Evolutionary conservation across 2,113 vertebrate species (phyloP).

Genomic region (Oplegnathus fasciatus): DNA sequence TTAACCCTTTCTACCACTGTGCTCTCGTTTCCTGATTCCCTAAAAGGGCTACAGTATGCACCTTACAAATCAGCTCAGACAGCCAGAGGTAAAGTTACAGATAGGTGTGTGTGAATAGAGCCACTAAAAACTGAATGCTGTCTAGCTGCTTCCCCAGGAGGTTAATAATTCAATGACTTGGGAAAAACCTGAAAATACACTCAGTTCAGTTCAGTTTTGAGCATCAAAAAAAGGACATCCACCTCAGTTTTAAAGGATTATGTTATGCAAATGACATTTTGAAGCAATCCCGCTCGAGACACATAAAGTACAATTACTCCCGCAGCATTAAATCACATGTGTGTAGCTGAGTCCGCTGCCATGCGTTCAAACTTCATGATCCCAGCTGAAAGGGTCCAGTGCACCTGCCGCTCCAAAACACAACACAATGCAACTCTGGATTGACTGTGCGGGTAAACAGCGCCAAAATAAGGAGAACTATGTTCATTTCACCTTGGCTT

Average conservation of each 20-base stretch:
- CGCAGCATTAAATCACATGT: too few species aligned
- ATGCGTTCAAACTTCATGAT: constrained; percentile 65
- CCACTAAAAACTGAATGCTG: constrained; percentile 15
- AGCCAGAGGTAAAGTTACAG: background rate
- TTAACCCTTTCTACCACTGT: background rate
- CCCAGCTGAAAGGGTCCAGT: constrained; percentile 1
- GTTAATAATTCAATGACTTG: constrained; percentile 49
- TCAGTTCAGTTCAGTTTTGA: constrained; percentile 16
- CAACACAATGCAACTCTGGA: background rate
- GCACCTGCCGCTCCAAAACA: constrained; percentile 59
- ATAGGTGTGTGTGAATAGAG: background rate
- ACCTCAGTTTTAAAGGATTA: background rate
- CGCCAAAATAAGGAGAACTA: too few species aligned
- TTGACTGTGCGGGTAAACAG: background rate
- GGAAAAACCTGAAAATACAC: constrained; percentile 33
- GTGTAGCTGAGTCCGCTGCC: background rate
- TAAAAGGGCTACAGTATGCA: background rate
- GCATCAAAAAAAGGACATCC: constrained; percentile 1
- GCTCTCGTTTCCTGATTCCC: background rate
- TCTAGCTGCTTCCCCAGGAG: background rate
- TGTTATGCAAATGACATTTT: background rate
- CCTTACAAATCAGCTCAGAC: background rate
- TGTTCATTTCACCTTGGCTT: constrained; percentile 89
- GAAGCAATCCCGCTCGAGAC: too few species aligned
- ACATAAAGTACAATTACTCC: background rate